Evolutionary conservation across 2,888 invertebrate species (phyloP), one percentile per base, ranked within the genome.

Genomic region (Balanococcus diminutus): DNA sequence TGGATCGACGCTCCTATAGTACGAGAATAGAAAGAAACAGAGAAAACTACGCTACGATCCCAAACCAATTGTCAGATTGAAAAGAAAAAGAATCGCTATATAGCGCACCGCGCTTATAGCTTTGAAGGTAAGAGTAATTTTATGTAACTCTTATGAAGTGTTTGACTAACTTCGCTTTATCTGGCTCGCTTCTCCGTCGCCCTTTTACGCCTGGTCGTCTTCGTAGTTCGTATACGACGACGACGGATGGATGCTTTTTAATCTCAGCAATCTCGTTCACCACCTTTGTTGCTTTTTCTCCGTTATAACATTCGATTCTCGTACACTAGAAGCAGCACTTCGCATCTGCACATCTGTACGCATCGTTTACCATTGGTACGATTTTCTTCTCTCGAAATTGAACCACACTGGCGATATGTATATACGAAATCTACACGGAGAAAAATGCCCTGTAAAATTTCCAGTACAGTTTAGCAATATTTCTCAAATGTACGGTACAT

Each of bases 91-190:
- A 75, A 75, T 67, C 61, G 14, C 61, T 28, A 67, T 56, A 56
- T 22, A 56, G 56, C 5, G 56, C 11, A 9, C 28, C 75, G 9
- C 36, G n/a, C n/a, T n/a, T n/a, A n/a, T 16, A 19, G 5, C 9
- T 28, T 3, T 32, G 36, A 32, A 75, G 31, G 75, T 75, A 75
- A 75, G 75, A 75, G 75, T 75, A 75, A 75, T 75, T 75, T 75
- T 75, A 75, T 75, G 75, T 75, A 32, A 75, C 75, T 75, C 28
- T 75, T 75, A 75, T 75, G 75, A 75, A 75, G 75, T 75, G 75
- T 75, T 75, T 75, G 75, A 22, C 32, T 6, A 32, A 75, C 75
- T 75, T 75, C 32, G n/a, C 19, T 14, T 16, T n/a, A n/a, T 16
- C 67, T 67, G 2, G 8, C 19, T 32, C 2, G 11, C 16, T 67